Base-by-base conservation (phyloP, 2,797 vertebrate genomes). In the Acanthiza pusilla region DNA sequence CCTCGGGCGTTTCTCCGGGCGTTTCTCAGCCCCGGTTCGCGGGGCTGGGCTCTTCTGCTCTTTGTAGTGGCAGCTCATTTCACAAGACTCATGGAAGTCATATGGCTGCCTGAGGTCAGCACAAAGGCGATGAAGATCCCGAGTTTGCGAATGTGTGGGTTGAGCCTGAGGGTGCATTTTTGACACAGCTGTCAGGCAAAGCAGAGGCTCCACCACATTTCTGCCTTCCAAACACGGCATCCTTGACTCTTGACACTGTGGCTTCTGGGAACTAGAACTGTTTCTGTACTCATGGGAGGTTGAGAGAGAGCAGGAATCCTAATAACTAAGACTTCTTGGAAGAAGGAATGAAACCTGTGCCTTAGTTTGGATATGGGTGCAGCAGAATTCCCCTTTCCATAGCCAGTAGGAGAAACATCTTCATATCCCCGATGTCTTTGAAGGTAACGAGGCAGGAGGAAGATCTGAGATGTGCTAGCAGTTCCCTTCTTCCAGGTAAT, bases 21-120 rank as follows among this genome's bases (percentile, higher is more conserved):
- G 0, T 89, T 91, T 75, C 78, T 78, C 66, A 47, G 32, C 54
- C 74, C 38, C 0, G 0, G 7, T 58, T 77, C 1, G 0, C n/a
- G 13, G 7, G 6, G 19, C 58, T 74, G 68, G 21, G 16, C 58
- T 78, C 30, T 38, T 51, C 47, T 20, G 14, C 74, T 58, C 65
- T 89, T 68, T 71, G 71, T 51, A 61, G 74, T 26, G 71, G 74
- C 84, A 77, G 38, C 75, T 83, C 14, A 16, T 94, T 91, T 88
- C 84, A 32, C 40, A 72, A 72, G 81, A 18, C 62, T 38, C 7
- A 5, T 43, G 72, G 51, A 77, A 65, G 58, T 84, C 4, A 4
- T 57, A 14, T 43, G 81, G 42, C 65, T 94, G 65, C 84, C 75
- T 36, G 48, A 45, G 73, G 88, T 83, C 74, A 74, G 60, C 47